These are phyloP conservation scores for Tholera decimalis DNA, from an alignment of 2,888 invertebrate genomes.

Conservation along the genomic window DNA sequence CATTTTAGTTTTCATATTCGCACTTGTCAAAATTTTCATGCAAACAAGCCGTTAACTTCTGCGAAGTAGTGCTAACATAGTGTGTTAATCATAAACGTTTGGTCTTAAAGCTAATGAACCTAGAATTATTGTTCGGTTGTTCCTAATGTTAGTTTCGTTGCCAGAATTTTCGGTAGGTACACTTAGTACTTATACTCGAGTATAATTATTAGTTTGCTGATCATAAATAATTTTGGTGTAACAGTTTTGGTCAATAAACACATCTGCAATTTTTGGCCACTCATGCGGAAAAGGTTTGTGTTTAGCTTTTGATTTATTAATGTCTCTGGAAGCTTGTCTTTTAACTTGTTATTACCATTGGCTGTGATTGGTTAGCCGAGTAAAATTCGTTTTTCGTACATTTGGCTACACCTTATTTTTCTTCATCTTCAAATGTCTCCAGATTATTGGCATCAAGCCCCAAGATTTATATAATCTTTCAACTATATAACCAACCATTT, in stretches of 20 bases:
- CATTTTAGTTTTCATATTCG: slow-evolving; percentile 18
- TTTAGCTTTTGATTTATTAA: slow-evolving; percentile 5
- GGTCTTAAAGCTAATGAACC: slow-evolving; percentile 56
- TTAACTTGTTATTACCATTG: not conserved
- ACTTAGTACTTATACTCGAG: slow-evolving; percentile 18
- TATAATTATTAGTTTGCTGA: slow-evolving; percentile 15
- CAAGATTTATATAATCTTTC: not conserved
- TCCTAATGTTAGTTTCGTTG: slow-evolving; percentile 49
- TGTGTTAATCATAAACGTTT: slow-evolving; percentile 52
- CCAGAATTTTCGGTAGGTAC: slow-evolving; percentile 44
- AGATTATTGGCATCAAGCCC: not conserved
- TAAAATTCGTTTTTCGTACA: not conserved
- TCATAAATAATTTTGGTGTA: slow-evolving; percentile 37
- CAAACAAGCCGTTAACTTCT: slow-evolving; percentile 60
- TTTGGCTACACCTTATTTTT: not conserved
- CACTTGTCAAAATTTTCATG: slow-evolving; percentile 44
- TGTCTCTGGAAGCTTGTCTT: not conserved
- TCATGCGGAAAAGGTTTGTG: not conserved
- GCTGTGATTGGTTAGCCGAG: not conserved
- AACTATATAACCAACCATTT: not conserved
- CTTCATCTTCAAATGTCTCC: not conserved
- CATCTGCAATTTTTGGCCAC: not conserved
- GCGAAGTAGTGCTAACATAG: slow-evolving; percentile 32
- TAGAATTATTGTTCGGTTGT: slow-evolving; percentile 47
- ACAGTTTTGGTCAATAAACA: slow-evolving; percentile 27